Conservation (phyloP, 2,888 invertebrate species). For the Aphodius sticticus region DNA sequence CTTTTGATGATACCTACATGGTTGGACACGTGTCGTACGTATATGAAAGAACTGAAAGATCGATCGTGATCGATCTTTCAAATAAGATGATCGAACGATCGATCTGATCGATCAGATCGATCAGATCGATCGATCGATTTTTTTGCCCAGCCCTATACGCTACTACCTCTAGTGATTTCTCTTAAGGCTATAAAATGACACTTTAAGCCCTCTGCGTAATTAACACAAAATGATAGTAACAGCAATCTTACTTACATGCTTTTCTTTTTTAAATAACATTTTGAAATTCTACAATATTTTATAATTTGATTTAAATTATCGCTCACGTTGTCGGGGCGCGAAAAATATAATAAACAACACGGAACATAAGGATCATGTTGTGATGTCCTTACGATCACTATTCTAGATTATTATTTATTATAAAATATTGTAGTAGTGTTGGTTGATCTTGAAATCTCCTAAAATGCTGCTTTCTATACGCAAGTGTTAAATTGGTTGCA, state of each 20-base stretch:
- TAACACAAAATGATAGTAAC: not conserved
- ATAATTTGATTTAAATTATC: not conserved
- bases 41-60: too few species aligned
- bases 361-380: not conserved
- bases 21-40: too few species aligned
- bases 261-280: not conserved
- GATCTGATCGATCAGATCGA: too few species aligned
- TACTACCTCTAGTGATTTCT: too few species aligned
- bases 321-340: not conserved
- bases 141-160: too few species aligned
- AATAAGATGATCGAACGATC: too few species aligned
- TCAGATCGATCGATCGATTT: too few species aligned
- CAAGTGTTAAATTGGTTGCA: not conserved
- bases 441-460: not conserved
- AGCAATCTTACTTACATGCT: not conserved
- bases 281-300: not conserved
- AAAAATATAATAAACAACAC: not conserved
- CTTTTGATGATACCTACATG: too few species aligned
- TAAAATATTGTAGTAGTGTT: not conserved
- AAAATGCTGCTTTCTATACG: not conserved
- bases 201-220: not conserved
- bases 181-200: too few species aligned
- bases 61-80: too few species aligned
- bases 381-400: not conserved
- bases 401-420: not conserved